Conservation (phyloP, 1,140 invertebrate species). For the Drosophila murphyi region DNA sequence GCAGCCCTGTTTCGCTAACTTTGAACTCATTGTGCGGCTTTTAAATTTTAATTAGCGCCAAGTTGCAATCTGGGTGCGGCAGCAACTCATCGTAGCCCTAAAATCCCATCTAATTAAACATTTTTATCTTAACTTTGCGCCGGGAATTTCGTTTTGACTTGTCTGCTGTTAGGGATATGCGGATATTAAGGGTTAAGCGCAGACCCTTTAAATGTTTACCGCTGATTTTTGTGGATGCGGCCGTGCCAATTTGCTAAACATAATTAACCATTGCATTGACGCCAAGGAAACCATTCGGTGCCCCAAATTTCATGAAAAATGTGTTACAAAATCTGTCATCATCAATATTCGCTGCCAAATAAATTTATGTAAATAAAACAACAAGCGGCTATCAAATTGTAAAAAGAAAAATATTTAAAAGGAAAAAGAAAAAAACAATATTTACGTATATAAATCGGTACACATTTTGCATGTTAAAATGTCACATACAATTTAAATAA, state of each 20-base stretch:
- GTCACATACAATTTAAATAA: background rate
- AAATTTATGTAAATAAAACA: too few species aligned
- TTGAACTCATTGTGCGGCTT: conserved; percentile 81
- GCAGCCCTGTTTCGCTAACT: conserved; percentile 64
- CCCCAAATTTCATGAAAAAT: too few species aligned
- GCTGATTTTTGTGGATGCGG: background rate
- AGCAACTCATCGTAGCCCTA: conserved; percentile 49
- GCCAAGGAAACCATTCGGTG: too few species aligned
- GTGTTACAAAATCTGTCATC: too few species aligned
- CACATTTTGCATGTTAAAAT: background rate
- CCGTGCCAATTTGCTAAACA: too few species aligned
- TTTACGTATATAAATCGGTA: background rate
- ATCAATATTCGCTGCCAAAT: too few species aligned
- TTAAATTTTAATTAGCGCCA: conserved; percentile 82
- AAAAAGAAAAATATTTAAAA: too few species aligned
- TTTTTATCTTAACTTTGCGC: conserved; percentile 39
- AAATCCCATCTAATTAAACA: conserved; percentile 74
- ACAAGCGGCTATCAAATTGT: too few species aligned
- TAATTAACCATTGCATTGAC: too few species aligned
- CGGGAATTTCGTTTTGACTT: background rate
- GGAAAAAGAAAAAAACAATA: background rate
- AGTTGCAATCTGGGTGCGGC: conserved; percentile 53
- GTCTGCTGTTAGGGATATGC: background rate
- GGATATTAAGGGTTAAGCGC: background rate
- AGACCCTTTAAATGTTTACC: background rate